phyloP scores from a whole-genome alignment of 1,140 invertebrate species.

The Nebria ingens region DNA sequence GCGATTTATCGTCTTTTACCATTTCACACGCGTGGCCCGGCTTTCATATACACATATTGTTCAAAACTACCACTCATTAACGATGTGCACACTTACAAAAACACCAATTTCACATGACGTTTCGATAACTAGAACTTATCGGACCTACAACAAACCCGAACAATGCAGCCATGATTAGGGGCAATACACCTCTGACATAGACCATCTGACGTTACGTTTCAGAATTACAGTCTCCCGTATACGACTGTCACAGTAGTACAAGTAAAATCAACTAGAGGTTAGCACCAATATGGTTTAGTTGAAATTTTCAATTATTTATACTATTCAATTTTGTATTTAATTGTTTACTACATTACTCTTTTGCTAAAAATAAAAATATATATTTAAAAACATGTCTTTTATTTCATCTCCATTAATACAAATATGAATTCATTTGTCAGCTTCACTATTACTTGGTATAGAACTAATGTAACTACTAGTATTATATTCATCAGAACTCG shows the following conservation, averaged over 20 bases:
- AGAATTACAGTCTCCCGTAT: neutral
- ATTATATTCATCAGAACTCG: neutral
- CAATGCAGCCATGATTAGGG: constrained; percentile 8
- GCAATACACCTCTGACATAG: constrained; percentile 3
- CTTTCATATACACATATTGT: neutral
- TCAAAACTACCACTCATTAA: neutral
- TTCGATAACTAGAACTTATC: neutral
- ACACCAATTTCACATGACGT: neutral
- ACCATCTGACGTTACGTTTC: constrained; percentile 2
- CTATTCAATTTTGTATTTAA: neutral
- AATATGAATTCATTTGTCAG: neutral
- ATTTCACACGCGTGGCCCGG: neutral
- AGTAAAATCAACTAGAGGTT: neutral
- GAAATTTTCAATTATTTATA: neutral
- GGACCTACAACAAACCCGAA: neutral
- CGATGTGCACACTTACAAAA: neutral
- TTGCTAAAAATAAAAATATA: neutral
- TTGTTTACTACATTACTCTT: neutral
- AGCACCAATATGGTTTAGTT: neutral
- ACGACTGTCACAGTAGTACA: neutral
- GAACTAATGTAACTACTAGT: neutral
- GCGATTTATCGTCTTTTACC: neutral
- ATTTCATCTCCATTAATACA: no score
- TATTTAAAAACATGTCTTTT: neutral
- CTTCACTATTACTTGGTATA: neutral